Conservation (phyloP, 2,113 vertebrate species). For the Rhagologus leucostigma region DNA sequence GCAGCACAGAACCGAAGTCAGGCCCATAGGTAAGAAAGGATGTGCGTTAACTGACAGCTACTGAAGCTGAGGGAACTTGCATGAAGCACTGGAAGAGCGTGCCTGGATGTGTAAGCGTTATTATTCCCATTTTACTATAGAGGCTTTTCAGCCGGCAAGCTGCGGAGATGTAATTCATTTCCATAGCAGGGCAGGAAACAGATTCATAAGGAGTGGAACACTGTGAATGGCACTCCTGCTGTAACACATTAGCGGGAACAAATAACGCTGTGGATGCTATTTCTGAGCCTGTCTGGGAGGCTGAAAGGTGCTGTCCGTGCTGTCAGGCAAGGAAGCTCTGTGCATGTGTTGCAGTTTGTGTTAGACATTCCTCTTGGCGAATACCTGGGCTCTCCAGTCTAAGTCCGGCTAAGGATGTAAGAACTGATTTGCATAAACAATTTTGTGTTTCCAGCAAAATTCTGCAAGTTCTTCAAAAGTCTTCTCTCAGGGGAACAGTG, state of each 20-base stretch:
- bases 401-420: background rate
- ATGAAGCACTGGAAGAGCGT: fast-evolving
- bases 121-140: background rate
- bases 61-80: background rate
- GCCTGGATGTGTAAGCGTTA: background rate
- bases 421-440: background rate
- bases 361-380: background rate
- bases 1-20: background rate
- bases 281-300: background rate
- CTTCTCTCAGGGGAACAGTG: fast-evolving
- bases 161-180: background rate
- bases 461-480: background rate
- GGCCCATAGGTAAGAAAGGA: background rate
- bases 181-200: background rate
- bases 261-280: background rate
- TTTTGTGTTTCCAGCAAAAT: background rate
- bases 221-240: background rate
- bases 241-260: background rate
- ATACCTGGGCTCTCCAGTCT: background rate
- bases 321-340: background rate
- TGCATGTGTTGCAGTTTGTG: fast-evolving
- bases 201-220: background rate
- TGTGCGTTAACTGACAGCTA: background rate
- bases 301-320: background rate
- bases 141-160: background rate